Base-by-base conservation (phyloP, 1,140 invertebrate genomes). In the Drosophila fuyamai region DNA sequence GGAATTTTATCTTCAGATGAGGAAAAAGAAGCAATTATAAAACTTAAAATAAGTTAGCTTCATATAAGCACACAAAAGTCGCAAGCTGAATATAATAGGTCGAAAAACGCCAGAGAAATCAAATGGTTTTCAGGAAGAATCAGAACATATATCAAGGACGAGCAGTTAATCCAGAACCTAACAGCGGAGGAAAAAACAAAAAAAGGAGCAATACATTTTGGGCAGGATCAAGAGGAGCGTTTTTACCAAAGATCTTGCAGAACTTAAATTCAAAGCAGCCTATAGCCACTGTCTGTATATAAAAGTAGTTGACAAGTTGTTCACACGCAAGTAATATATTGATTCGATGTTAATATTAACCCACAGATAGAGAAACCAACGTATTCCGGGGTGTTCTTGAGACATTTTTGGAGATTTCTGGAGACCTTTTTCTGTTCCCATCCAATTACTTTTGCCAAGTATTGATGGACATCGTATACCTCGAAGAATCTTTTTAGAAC, bases 341-440 rank as follows among this genome's bases (percentile, higher is more conserved):
- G 57, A 43, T 76, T 38, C 35, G 8, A 67, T 76, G 55, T 70
- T 55, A 68, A 51, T 68, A 53, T 18, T 68, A 68, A 46, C 46
- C 23, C 53, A 38, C 40, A 38, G 35, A 61, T 66, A 50, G 44
- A 23, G 29, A 59, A 14, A 12, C 23, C 9, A 27, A 14, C 36
- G 13, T 18, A 51, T 9, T n/a, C 2, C 14, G 10, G 12, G 14
- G 43, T 10, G 13, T 10, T 40, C 18, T 1, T 29, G 2, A 29
- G 2, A 6, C 46, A 27, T 5, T 12, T 47, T 12, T 47, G 46
- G 12, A 35, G 35, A 0, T n/a, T 40, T 55, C 53, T 23, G 44
- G 41, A 61, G 13, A 44, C 5, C 44, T 46, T 12, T 46, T 43
- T 14, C 29, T 32, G 29, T 32, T 32, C 29, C 7, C 29, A 32